phyloP scores from a whole-genome alignment of 2,888 invertebrate genomes.

The Dilophus febrilis region DNA sequence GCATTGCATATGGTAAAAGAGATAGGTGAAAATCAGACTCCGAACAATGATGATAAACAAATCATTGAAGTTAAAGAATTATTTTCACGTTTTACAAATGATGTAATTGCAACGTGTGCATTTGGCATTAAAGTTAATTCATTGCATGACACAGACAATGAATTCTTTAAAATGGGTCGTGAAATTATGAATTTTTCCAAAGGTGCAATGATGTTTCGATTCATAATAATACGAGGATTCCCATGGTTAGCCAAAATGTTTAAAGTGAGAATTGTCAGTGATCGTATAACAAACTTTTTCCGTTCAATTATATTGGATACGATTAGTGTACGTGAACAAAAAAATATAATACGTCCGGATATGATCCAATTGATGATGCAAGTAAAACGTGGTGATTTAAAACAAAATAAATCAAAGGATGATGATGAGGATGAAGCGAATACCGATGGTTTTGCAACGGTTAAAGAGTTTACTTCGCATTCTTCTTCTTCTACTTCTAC shows the following conservation, averaged over 20 bases:
- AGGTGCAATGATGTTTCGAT: background rate
- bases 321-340: constrained; percentile 9
- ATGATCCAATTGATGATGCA: constrained; percentile 13
- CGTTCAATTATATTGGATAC: constrained; percentile 8
- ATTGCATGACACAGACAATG: background rate
- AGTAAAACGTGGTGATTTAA: constrained; percentile 10
- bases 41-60: background rate
- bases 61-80: constrained; percentile 5
- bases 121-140: constrained; percentile 37
- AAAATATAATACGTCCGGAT: constrained; percentile 11
- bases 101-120: constrained; percentile 35
- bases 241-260: constrained; percentile 3
- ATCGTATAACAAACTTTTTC: constrained; percentile 8
- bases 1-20: constrained; percentile 18
- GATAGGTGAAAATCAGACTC: constrained; percentile 27
- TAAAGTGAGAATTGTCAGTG: background rate
- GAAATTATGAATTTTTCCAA: background rate
- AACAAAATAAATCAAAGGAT: constrained; percentile 5
- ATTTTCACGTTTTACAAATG: constrained; percentile 8
- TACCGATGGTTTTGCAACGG: constrained; percentile 17
- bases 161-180: constrained; percentile 1
- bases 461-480: constrained; percentile 15
- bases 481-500: too few species aligned
- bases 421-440: constrained; percentile 8
- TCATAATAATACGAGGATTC: constrained; percentile 3